Conservation (phyloP, 2,113 vertebrate species). For the Taxidea taxus region DNA sequence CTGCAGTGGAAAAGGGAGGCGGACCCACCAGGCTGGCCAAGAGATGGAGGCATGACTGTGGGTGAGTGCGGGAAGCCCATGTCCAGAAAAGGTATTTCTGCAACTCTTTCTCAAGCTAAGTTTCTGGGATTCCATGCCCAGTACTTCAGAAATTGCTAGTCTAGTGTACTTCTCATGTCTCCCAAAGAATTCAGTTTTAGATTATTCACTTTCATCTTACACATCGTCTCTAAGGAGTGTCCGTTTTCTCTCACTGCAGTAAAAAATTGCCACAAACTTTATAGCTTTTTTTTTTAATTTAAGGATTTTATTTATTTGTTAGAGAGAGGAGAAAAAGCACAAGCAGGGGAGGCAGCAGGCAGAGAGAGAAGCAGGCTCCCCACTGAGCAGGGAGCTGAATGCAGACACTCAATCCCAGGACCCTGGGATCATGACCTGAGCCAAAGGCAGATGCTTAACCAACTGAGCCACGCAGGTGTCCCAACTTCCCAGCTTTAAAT, state of each 20-base stretch:
- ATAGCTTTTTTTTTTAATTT: background rate
- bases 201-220: background rate
- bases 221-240: no score
- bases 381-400: no score
- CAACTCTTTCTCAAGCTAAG: background rate
- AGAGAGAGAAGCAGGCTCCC: no score
- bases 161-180: background rate
- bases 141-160: background rate
- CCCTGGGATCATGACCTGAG: no score
- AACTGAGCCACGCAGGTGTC: no score
- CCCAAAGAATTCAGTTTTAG: background rate
- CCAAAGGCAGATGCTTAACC: no score
- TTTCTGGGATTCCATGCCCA: background rate
- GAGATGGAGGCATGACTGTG: background rate
- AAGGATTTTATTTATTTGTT: no score
- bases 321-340: no score
- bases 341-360: no score
- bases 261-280: background rate
- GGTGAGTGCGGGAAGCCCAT: background rate
- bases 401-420: no score
- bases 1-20: background rate
- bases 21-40: background rate
- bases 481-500: background rate
- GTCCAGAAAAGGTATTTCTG: background rate
- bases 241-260: background rate